Percentiles rank a stretch among this genome's conserved stretches.
Evolutionary conservation across 2,888 invertebrate genomes (phyloP).

Genomic region (Athalia rosae): DNA sequence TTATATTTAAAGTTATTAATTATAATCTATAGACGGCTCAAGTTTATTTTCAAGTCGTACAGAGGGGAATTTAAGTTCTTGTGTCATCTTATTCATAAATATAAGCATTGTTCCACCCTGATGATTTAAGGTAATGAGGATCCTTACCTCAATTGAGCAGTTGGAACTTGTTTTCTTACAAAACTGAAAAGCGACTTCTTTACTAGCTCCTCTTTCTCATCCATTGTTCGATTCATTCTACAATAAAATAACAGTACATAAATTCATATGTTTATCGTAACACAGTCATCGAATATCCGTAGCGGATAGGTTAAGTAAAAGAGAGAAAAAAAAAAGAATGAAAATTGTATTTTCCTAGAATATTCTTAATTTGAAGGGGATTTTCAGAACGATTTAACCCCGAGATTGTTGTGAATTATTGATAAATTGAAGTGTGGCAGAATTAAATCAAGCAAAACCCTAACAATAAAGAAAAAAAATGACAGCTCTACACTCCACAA

Average conservation of each 20-base stretch:
- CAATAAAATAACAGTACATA: conserved; percentile 44
- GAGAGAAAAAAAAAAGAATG: background rate
- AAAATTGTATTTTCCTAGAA: background rate
- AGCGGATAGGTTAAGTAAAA: conserved; percentile 38
- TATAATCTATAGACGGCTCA: too few relatives aligned
- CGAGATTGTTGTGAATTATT: background rate
- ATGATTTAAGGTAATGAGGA: background rate
- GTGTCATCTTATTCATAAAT: too few relatives aligned
- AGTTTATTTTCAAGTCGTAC: too few relatives aligned
- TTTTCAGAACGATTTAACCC: background rate
- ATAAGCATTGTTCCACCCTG: too few relatives aligned
- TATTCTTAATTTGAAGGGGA: background rate
- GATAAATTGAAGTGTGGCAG: background rate
- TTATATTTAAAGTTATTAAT: background rate
- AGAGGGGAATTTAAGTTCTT: too few relatives aligned
- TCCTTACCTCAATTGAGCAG: conserved; percentile 81
- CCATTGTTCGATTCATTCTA: conserved; percentile 75
- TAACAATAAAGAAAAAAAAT: conserved; percentile 37
- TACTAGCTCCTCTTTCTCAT: conserved; percentile 83
- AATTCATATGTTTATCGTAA: background rate
- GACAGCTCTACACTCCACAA: conserved; percentile 22
- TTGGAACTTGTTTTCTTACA: conserved; percentile 86
- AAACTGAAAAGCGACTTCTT: conserved; percentile 90
- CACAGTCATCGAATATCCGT: background rate
- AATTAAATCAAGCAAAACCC: conserved; percentile 25